A percentile compares a stretch with the other conserved stretches of the same genome.
Evolutionary conservation across 2,113 vertebrate genomes (phyloP).

Genomic region (Mirza zaza): DNA sequence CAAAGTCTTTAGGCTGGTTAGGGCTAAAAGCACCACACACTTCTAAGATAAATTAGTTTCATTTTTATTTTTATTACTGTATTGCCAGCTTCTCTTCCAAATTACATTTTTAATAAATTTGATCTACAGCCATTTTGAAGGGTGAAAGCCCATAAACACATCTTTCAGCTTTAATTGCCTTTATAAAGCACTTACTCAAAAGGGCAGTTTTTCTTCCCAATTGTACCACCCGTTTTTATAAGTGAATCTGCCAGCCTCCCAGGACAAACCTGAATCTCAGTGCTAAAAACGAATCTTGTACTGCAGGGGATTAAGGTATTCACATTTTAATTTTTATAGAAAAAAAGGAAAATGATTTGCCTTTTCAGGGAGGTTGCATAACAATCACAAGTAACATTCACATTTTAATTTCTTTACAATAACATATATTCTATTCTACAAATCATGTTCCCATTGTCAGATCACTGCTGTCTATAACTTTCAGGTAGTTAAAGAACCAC

Average conservation of each 20-base stretch:
- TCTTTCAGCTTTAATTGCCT: slow-evolving; percentile 78
- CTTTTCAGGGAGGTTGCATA: background rate
- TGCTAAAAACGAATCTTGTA: slow-evolving; percentile 34
- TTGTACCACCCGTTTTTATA: slow-evolving; percentile 59
- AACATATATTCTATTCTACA: background rate
- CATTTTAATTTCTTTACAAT: background rate
- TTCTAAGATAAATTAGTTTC: slow-evolving; percentile 76
- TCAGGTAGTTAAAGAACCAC: background rate
- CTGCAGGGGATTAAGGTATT: background rate
- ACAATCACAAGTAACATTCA: background rate
- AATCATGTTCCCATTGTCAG: background rate
- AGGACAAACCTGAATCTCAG: slow-evolving; percentile 44
- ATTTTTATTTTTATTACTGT: slow-evolving; percentile 78
- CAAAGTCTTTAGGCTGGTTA: slow-evolving; percentile 40
- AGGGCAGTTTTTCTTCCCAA: slow-evolving; percentile 74
- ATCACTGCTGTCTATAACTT: background rate
- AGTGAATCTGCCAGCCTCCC: slow-evolving; percentile 57
- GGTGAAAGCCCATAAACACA: slow-evolving; percentile 73
- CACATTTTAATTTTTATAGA: background rate
- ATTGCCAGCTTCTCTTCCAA: slow-evolving; percentile 70
- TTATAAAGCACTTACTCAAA: slow-evolving; percentile 78
- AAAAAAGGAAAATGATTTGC: background rate
- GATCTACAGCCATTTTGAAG: slow-evolving; percentile 75
- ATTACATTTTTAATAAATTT: slow-evolving; percentile 80
- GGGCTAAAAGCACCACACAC: slow-evolving; percentile 27